Base-by-base conservation (phyloP, 1,140 invertebrate species). In the Bicyclus anynana region DNA sequence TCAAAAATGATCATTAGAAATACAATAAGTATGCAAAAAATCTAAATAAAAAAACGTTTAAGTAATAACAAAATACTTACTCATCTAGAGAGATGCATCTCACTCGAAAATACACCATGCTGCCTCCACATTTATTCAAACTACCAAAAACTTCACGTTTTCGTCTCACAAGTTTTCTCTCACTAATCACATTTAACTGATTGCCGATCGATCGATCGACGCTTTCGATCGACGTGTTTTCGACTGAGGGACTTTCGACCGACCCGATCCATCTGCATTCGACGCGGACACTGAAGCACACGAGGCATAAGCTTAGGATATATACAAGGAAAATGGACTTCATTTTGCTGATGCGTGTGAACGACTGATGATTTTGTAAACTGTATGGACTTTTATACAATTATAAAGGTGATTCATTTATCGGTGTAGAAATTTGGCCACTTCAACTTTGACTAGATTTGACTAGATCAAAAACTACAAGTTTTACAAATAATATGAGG, bases 331-430 rank as follows among this genome's bases (percentile, higher is more conserved):
- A 14, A 40, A 52, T 17, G 7, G 50, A 40, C 50, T 14, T 23
- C 50, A 52, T 52, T 23, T 13, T 16, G 35, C 14, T 16, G 13
- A 21, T 52, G n/a, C 21, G 13, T 40, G 21, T 52, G 16, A 37
- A 20, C 29, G 21, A 52, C 50, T 52, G 50, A 27, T 52, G 35
- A 9, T 4, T 27, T 40, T 18, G n/a, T 20, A 5, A 42, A 52
- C 3, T 26, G 21, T 26, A 16, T 16, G 10, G 14, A 42, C 37
- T 52, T 52, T 38, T 52, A 52, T 52, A 40, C 21, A n/a, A 27
- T 47, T 16, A n/a, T 2, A 44, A 26, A 21, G 14, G 13, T 23
- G 13, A 47, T 47, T 26, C 20, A 14, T 23, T n/a, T n/a, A n/a
- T 23, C 23, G 23, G 6, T 40, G 37, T 14, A 9, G 37, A 4